phyloP scores from a whole-genome alignment of 2,113 vertebrate species.

The Neofelis nebulosa region DNA sequence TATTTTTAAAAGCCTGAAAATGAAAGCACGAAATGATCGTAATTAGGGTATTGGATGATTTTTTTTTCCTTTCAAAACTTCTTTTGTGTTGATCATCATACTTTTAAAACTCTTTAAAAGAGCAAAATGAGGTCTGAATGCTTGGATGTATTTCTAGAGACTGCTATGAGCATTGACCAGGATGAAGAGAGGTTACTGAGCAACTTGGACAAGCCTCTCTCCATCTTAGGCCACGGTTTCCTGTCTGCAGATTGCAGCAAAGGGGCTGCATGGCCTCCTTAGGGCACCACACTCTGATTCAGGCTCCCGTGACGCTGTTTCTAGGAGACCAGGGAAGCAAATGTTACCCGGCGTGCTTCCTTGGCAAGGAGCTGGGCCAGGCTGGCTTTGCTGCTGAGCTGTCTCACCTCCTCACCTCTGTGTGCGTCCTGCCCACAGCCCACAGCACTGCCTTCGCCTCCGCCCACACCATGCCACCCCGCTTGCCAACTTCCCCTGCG shows the following conservation, averaged over 20 bases:
- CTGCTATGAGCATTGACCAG: background rate
- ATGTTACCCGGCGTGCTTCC: background rate
- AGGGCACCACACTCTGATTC: background rate
- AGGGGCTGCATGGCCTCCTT: background rate
- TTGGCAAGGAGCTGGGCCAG: background rate
- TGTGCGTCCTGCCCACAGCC: background rate
- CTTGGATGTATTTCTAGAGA: background rate
- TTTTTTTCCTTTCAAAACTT: slow-evolving; percentile 7
- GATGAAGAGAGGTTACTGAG: background rate
- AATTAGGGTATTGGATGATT: background rate
- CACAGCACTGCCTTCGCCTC: background rate
- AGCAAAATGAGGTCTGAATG: background rate
- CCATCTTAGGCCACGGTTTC: background rate
- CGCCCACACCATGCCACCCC: background rate
- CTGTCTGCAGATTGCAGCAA: background rate
- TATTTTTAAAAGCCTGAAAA: slow-evolving; percentile 8
- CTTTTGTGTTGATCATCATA: background rate
- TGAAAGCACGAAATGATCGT: slow-evolving; percentile 4
- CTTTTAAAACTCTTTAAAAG: background rate
- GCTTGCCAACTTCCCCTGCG: slow-evolving; percentile 33
- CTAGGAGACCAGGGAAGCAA: background rate
- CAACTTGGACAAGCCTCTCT: background rate
- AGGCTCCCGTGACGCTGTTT: background rate
- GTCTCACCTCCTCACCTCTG: background rate
- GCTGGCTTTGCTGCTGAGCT: background rate